phyloP scores from a whole-genome alignment of 2,888 invertebrate species.

The Philereme vetulata region DNA sequence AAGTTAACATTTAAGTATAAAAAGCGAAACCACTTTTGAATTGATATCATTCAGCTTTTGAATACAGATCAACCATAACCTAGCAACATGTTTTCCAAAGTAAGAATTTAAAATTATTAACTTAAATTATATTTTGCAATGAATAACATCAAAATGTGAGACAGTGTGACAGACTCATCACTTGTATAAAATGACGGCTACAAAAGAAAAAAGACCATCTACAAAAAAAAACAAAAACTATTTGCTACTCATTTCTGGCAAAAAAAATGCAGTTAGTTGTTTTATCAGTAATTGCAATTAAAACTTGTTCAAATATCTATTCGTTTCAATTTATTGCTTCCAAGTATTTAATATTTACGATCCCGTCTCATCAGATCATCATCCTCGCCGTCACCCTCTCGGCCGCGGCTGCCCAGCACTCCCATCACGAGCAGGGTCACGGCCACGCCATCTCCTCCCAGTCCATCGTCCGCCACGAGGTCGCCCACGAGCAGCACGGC shows the following conservation, averaged over 20 bases:
- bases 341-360: too few species aligned
- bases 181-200: too few species aligned
- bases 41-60: conserved; percentile 52
- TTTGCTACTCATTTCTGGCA: too few species aligned
- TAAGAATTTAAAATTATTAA: conserved; percentile 40
- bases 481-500: conserved; percentile 36
- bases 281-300: too few species aligned
- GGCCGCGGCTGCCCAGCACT: conserved; percentile 52
- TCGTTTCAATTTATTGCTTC: too few species aligned
- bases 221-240: too few species aligned
- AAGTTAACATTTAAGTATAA: conserved; percentile 54
- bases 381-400: conserved; percentile 42
- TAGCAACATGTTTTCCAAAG: conserved; percentile 57
- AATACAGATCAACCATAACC: conserved; percentile 43
- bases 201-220: too few species aligned
- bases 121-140: neutral
- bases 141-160: too few species aligned
- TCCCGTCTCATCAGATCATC: conserved; percentile 20
- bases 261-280: too few species aligned
- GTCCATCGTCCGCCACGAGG: conserved; percentile 47
- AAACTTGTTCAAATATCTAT: too few species aligned
- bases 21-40: conserved; percentile 44
- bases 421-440: conserved; percentile 47
- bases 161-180: too few species aligned
- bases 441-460: conserved; percentile 52